phyloP scores from a whole-genome alignment of 1,140 invertebrate species.

The Melipona quadrifasciata region DNA sequence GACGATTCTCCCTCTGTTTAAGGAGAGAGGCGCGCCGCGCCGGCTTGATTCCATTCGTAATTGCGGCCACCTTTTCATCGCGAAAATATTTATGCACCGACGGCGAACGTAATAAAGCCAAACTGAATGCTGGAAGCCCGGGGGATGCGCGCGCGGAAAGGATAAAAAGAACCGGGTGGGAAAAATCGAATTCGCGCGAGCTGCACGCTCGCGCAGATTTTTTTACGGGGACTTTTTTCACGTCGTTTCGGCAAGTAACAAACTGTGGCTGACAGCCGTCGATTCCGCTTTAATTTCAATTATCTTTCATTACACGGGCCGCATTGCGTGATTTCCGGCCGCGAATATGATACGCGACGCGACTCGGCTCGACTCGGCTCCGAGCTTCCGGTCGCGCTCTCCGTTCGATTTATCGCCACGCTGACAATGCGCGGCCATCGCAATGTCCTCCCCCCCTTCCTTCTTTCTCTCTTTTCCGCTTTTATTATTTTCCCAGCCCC shows the following conservation, averaged over 20 bases:
- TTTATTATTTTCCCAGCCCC: not conserved
- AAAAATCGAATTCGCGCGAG: not conserved
- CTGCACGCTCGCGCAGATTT: not conserved
- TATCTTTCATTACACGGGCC: slow-evolving; percentile 40
- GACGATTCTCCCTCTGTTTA: not conserved
- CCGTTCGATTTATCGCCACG: slow-evolving; percentile 23
- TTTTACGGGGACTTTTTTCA: not conserved
- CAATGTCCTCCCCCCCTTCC: not conserved
- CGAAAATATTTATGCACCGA: slow-evolving; percentile 2
- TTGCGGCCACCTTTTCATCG: slow-evolving; percentile 23
- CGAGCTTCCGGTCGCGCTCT: not conserved
- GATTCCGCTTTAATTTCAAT: slow-evolving; percentile 47
- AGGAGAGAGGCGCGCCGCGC: not conserved
- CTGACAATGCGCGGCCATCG: not conserved
- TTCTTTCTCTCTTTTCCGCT: not conserved
- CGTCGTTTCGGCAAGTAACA: not conserved
- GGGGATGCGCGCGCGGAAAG: not conserved
- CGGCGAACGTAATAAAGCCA: slow-evolving; percentile 36
- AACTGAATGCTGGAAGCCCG: not conserved
- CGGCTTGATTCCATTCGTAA: slow-evolving; percentile 3
- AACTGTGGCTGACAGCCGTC: slow-evolving; percentile 8
- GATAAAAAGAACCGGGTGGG: too few relatives aligned
- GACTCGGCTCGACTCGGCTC: not conserved
- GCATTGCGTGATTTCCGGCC: slow-evolving; percentile 39
- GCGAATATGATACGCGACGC: slow-evolving; percentile 27